Evolutionary conservation across 2,888 invertebrate genomes (phyloP), one percentile per base, ranked within the genome.

Genomic region (Tipula lateralis): DNA sequence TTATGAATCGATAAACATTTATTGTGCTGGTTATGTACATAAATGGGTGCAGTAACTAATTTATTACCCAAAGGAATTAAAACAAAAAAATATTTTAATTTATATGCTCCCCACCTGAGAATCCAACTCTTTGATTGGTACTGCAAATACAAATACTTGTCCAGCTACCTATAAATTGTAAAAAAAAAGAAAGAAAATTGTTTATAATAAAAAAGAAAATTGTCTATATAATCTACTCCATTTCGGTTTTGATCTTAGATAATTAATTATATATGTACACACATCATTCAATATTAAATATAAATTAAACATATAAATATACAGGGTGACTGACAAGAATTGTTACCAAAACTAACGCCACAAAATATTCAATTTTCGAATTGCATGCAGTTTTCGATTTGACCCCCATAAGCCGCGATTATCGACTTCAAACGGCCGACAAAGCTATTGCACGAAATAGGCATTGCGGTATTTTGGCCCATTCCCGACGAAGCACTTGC

Each of bases 101-200:
- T 29, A 81, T 13, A 81, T 29, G 24, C 29, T 29, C n/a, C 83
- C 29, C 30, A 83, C 83, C 83, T 83, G 83, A 30, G 83, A 83
- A 34, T 83, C 83, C 83, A 83, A 30, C 19, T 83, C 83, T 34
- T 24, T 24, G 30, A 83, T 83, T 83, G 83, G 83, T 19, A 83
- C 83, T 34, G 83, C 83, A 83, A 83, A 83, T 9, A 83, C 83
- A 83, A 83, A 83, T 34, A 83, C 30, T 32, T 83, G 83, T 83
- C 83, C 83, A 83, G 83, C 34, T 36, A 83, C 83, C 83, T 83
- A 34, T 34, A 83, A 83, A 12, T 30, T 82, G 24, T 24, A 66
- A 9, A 82, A 81, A 82, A 80, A 30, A 82, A 13, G 9, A 82
- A 82, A 82, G 30, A 82, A 82, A 29, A 82, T 82, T 30, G 5